Evolutionary conservation across 2,888 invertebrate genomes (phyloP).

Genomic region (Brachypterus glaber): DNA sequence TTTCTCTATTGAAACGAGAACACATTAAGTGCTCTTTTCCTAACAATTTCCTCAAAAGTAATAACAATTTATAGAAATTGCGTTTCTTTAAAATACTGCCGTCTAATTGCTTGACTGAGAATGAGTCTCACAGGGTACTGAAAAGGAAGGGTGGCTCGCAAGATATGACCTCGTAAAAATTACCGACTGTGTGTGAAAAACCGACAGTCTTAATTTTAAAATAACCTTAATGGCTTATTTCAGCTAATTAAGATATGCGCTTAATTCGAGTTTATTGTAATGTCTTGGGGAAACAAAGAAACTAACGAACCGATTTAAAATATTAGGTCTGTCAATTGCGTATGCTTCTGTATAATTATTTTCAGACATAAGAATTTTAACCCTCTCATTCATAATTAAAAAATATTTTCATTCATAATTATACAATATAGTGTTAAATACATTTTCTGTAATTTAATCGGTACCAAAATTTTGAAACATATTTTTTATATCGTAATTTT

Average conservation of each 20-base stretch:
- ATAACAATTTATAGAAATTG: conserved; percentile 39
- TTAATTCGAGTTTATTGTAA: neutral
- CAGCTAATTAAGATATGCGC: neutral
- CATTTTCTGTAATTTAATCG: too few relatives aligned
- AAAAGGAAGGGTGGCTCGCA: conserved; percentile 7
- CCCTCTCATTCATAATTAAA: too few relatives aligned
- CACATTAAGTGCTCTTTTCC: conserved; percentile 23
- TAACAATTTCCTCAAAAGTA: conserved; percentile 22
- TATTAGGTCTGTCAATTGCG: too few relatives aligned
- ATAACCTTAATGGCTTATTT: neutral
- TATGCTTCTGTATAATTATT: too few relatives aligned
- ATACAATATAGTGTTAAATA: too few relatives aligned
- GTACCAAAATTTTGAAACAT: too few relatives aligned
- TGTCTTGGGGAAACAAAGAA: too few relatives aligned
- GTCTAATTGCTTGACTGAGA: conserved; percentile 40
- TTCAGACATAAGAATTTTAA: too few relatives aligned
- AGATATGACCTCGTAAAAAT: conserved; percentile 20
- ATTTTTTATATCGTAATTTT: too few relatives aligned
- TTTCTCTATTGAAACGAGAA: conserved; percentile 26
- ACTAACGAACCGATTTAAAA: too few relatives aligned
- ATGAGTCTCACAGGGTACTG: conserved; percentile 35
- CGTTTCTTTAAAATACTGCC: conserved; percentile 37
- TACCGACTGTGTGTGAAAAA: conserved; percentile 18
- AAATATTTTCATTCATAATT: too few relatives aligned
- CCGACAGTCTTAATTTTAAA: neutral